Base-by-base conservation (phyloP, 1,140 invertebrate genomes). In the Zaprionus gabonicus region DNA sequence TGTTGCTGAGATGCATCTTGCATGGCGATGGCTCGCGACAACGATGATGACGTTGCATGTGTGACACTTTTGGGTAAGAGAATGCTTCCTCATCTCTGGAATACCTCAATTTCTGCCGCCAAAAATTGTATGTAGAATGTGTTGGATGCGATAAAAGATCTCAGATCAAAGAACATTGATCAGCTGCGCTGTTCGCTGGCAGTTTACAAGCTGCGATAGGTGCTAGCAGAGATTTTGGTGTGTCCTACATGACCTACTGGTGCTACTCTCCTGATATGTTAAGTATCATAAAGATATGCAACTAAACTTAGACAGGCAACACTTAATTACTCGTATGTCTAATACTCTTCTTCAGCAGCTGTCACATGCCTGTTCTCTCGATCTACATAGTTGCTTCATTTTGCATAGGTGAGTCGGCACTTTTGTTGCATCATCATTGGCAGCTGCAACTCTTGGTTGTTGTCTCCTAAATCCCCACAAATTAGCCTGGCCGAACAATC, bases 11-110 rank as follows among this genome's bases (percentile, higher is more conserved):
- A 80, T 81, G 74, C 79, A 81, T 82, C 80, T 82, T 51, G 80
- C 44, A 28, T 58, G 51, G 38, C 51, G 31, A 80, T 85, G 82
- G 78, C 75, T 85, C 78, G 70, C 78, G 82, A 81, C 75, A 80
- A 85, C 71, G 75, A 78, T 81, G 82, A 81, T 81, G 82, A 85
- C 78, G 75, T 78, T 80, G 81, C 73, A 76, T 78, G 68, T 85
- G 82, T 85, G 82, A 85, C 82, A 85, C 82, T 80, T 83, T 72
- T 82, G 65, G 65, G 81, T 62, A 58, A 31, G 53, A 49, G 31
- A 84, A 75, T 79, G 75, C 82, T 85, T 85, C 82, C 82, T 85
- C 82, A 85, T 85, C 82, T 64, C 78, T 81, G 75, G 78, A 38
- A 84, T 84, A 81, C 75, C 67, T 85, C 51, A 58, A 38, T 6